Conservation (phyloP, 2,113 vertebrate species). For the Podarcis muralis region DNA sequence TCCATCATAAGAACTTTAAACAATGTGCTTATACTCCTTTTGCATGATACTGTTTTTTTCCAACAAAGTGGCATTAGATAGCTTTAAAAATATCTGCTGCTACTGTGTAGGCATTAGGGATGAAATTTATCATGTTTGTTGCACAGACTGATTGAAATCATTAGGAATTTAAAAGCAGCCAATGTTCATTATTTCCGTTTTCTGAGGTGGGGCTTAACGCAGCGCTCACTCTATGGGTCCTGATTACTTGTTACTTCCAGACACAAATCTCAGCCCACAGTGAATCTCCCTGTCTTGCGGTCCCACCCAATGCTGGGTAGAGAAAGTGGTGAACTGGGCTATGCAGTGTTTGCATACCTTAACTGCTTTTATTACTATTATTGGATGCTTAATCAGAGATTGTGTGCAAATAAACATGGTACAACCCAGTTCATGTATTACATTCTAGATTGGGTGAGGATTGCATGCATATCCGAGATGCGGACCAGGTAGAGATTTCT, state of each 20-base stretch:
- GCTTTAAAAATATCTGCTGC: conserved; percentile 11
- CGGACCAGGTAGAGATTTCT: not conserved
- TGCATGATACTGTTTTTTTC: conserved; percentile 26
- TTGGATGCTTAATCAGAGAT: not conserved
- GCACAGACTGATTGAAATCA: not conserved
- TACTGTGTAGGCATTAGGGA: not conserved
- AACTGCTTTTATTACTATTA: not conserved
- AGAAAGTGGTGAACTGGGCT: not conserved
- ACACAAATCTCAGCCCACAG: not conserved
- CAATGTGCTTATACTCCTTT: conserved; percentile 37
- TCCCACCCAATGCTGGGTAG: not conserved
- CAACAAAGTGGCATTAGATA: conserved; percentile 11
- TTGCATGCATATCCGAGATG: too few species aligned
- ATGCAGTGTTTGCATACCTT: not conserved
- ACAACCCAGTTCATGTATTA: not conserved
- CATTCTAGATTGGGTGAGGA: not conserved
- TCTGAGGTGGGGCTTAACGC: not conserved
- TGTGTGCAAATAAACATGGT: not conserved
- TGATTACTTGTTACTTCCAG: not conserved
- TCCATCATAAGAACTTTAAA: not conserved
- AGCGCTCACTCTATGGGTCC: not conserved
- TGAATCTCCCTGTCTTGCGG: not conserved
- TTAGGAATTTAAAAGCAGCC: not conserved
- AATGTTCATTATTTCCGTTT: not conserved
- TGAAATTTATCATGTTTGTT: not conserved